phyloP scores from a whole-genome alignment of 2,797 vertebrate species.

The Platalea minor region DNA sequence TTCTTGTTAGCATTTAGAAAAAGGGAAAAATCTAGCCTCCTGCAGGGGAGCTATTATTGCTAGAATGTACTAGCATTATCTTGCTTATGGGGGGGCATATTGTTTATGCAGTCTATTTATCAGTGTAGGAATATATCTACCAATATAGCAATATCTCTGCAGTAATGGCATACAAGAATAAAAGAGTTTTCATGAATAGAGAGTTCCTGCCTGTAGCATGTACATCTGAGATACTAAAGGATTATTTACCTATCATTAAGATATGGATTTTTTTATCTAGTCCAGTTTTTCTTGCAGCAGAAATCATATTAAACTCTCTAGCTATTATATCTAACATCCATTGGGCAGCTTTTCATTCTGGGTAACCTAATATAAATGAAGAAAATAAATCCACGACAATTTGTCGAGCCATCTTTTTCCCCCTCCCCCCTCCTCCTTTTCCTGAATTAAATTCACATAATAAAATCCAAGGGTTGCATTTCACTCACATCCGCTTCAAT shows the following conservation, averaged over 20 bases:
- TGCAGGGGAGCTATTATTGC: constrained; percentile 63
- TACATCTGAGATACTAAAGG: constrained; percentile 65
- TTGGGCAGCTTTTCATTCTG: constrained; percentile 52
- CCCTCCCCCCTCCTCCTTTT: neutral
- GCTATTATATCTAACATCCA: constrained; percentile 56
- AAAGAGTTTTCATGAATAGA: constrained; percentile 68
- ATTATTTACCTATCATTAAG: constrained; percentile 75
- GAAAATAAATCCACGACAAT: constrained; percentile 65
- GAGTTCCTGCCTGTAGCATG: constrained; percentile 61
- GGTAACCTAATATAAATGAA: constrained; percentile 60
- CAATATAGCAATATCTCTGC: constrained; percentile 57
- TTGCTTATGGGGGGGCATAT: constrained; percentile 67
- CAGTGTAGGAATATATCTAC: constrained; percentile 58
- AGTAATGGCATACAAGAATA: constrained; percentile 63
- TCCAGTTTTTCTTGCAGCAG: constrained; percentile 65
- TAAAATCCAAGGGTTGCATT: constrained; percentile 13
- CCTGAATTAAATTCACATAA: constrained; percentile 25
- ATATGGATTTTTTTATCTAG: constrained; percentile 70
- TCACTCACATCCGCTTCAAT: neutral
- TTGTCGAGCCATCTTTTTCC: constrained; percentile 35
- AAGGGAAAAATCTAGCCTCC: constrained; percentile 53
- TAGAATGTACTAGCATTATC: constrained; percentile 62
- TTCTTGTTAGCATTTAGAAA: constrained; percentile 68
- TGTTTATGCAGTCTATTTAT: constrained; percentile 73
- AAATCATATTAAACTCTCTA: constrained; percentile 66